Conservation (phyloP, 2,797 vertebrate species). For the Scleropages formosus region DNA sequence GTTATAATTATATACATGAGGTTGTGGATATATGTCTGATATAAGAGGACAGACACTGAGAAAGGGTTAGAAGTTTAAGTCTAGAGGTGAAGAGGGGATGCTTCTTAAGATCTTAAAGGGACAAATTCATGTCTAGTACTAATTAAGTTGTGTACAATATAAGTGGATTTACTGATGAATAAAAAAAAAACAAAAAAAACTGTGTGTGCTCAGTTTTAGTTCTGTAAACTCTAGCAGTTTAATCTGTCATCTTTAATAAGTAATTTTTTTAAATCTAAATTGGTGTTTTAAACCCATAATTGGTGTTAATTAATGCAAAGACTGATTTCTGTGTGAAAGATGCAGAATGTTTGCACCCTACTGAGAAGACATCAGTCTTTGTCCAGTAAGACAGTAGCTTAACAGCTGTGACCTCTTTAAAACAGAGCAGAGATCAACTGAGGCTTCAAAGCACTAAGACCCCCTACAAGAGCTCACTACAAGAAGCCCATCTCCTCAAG, state of each 20-base stretch:
- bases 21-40: not conserved
- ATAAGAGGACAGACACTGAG: conserved; percentile 3
- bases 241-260: not conserved
- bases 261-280: not conserved
- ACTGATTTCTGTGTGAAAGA: no score
- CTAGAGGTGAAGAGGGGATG: conserved; percentile 7
- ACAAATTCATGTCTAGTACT: conserved; percentile 15
- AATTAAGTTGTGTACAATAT: not conserved
- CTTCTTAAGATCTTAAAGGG: conserved; percentile 11
- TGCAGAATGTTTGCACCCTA: not conserved
- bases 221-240: not conserved
- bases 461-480: no score
- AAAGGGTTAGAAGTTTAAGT: not conserved
- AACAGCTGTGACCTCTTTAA: no score
- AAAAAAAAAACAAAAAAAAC: not conserved
- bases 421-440: no score
- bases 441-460: no score
- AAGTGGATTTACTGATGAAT: conserved; percentile 26
- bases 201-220: not conserved
- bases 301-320: no score
- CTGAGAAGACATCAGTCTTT: not conserved
- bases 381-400: not conserved
- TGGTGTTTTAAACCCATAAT: no score
- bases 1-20: conserved; percentile 2
- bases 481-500: no score